These are phyloP conservation scores for Alcis repandata DNA, from an alignment of 2,888 invertebrate genomes.

Conservation along the genomic window DNA sequence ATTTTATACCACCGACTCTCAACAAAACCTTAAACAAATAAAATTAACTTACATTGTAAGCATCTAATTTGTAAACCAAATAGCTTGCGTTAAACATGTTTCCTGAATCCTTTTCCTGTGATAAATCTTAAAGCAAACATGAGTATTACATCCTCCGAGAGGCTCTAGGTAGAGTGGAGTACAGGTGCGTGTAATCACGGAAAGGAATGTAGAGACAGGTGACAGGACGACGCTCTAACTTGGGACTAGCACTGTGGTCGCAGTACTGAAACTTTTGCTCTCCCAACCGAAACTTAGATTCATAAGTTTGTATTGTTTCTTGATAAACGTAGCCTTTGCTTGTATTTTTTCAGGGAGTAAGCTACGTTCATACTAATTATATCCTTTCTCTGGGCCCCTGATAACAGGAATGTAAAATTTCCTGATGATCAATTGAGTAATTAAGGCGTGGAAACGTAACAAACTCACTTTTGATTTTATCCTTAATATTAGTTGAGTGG, in stretches of 20 bases:
- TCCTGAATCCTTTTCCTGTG: conserved; percentile 55
- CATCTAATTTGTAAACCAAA: conserved; percentile 36
- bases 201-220: conserved; percentile 81
- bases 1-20: no score
- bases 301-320: background rate
- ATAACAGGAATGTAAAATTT: no score
- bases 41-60: conserved; percentile 9
- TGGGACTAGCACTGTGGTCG: conserved; percentile 33
- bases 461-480: no score
- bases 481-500: no score
- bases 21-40: background rate
- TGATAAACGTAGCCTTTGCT: background rate
- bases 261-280: conserved; percentile 51
- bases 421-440: no score
- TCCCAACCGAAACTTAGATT: no score
- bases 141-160: conserved; percentile 52
- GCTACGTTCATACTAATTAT: no score
- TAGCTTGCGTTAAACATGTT: conserved; percentile 41
- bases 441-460: no score
- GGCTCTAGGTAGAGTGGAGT: conserved; percentile 36
- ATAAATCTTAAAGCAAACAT: conserved; percentile 56
- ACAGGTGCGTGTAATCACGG: conserved; percentile 82
- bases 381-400: no score
- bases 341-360: no score
- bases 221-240: conserved; percentile 73